Conservation (phyloP, 2,888 invertebrate genomes). For the Pristionchus arcanus region DNA sequence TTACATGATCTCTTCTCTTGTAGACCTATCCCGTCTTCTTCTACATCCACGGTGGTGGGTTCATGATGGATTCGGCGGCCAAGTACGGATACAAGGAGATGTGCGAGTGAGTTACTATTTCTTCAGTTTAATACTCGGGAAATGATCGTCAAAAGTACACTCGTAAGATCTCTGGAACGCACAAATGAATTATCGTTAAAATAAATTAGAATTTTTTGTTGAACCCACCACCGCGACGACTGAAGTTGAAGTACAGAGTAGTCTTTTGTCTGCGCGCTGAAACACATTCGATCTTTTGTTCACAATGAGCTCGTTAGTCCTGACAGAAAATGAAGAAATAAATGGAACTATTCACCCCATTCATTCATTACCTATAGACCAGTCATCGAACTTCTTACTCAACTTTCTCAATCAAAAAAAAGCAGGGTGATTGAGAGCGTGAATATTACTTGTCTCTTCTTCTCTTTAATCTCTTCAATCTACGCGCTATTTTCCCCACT, state of each 20-base stretch:
- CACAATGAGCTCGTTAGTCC: background rate
- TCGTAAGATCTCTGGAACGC: no score
- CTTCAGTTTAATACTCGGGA: no score
- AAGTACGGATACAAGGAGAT: conserved; percentile 67
- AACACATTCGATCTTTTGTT: background rate
- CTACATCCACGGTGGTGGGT: conserved; percentile 77
- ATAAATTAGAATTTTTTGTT: no score
- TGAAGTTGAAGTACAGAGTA: no score
- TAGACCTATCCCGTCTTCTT: conserved; percentile 75
- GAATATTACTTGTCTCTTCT: background rate
- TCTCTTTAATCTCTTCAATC: background rate
- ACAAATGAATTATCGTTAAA: no score
- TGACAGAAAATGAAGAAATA: no score
- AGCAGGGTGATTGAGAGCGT: background rate
- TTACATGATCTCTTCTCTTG: background rate
- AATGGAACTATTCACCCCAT: no score
- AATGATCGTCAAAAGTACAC: background rate
- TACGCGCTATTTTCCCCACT: background rate
- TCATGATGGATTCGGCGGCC: conserved; percentile 69
- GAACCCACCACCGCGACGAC: no score
- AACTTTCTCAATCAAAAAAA: background rate
- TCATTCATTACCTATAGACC: background rate
- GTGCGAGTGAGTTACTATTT: conserved; percentile 57
- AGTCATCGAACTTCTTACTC: conserved; percentile 8
- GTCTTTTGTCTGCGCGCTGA: background rate